Evolutionary conservation across 2,113 vertebrate genomes (phyloP).

Genomic region (Lota lota): DNA sequence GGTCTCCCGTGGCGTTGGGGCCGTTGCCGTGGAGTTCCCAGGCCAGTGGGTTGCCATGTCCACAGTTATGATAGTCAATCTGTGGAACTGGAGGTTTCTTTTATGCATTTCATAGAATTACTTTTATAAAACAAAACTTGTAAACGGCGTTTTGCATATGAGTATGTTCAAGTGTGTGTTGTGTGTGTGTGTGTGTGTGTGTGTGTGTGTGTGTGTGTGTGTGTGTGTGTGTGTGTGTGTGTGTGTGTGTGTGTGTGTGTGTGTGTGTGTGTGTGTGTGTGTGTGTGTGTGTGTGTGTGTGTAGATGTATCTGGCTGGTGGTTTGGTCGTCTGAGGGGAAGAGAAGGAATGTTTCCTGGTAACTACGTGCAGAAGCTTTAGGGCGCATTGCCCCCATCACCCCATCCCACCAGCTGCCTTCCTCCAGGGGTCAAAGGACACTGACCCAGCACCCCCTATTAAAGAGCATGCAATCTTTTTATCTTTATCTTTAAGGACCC

Average conservation of each 20-base stretch:
- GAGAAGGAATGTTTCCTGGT: constrained; percentile 80
- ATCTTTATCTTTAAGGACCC: too few relatives aligned
- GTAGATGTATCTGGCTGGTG: constrained; percentile 81
- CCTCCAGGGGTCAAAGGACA: too few relatives aligned
- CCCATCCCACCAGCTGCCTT: too few relatives aligned
- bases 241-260: constrained; percentile 6
- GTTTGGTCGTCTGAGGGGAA: constrained; percentile 75
- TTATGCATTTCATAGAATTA: too few relatives aligned
- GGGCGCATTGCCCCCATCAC: background rate
- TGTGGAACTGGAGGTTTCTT: too few relatives aligned
- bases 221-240: constrained; percentile 45
- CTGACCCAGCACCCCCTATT: too few relatives aligned
- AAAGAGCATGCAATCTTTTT: too few relatives aligned
- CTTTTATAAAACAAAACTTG: too few relatives aligned
- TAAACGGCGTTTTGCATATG: background rate
- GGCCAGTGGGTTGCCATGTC: too few relatives aligned
- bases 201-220: constrained; percentile 33
- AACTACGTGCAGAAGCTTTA: constrained; percentile 83
- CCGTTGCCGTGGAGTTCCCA: too few relatives aligned
- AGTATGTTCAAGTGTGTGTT: background rate
- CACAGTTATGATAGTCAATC: too few relatives aligned
- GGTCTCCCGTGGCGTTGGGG: background rate
- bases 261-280: background rate
- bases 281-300: constrained; percentile 12
- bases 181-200: background rate